A percentile compares a stretch with the other conserved stretches of the same genome.
Conservation (phyloP, 2,888 invertebrate genomes). For the Machimus rusticus region DNA sequence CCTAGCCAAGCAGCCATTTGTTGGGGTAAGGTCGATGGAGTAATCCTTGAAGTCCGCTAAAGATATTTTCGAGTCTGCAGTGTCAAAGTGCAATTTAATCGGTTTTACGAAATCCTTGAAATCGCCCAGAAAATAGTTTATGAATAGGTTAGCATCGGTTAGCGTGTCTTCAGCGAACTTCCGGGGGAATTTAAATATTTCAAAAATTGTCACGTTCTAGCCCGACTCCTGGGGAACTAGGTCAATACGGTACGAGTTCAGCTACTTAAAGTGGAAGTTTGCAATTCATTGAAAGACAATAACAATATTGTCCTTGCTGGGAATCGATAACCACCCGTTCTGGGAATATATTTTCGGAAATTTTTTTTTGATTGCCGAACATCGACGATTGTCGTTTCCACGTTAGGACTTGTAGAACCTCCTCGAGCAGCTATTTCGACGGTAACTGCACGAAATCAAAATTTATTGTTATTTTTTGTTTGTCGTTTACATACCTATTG, state of each 20-base stretch:
- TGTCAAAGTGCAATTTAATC: neutral
- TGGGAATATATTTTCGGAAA: neutral
- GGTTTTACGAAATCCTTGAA: neutral
- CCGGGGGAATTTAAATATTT: neutral
- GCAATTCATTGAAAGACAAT: conserved; percentile 32
- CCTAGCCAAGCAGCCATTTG: neutral
- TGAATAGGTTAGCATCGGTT: neutral
- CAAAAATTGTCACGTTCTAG: neutral
- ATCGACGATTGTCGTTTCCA: neutral
- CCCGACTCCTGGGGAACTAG: neutral
- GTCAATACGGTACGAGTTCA: neutral
- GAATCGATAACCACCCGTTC: conserved; percentile 10
- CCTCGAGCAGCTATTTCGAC: conserved; percentile 3
- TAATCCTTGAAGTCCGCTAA: neutral
- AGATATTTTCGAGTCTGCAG: neutral
- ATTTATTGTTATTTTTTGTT: conserved; percentile 6
- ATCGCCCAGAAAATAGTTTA: neutral
- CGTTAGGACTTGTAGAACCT: neutral
- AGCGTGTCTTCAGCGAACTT: neutral
- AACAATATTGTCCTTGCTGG: neutral
- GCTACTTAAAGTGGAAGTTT: neutral
- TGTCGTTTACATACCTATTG: neutral
- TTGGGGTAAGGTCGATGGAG: neutral
- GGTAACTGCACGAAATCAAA: conserved; percentile 20
- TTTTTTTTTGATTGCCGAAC: neutral